Conservation (phyloP, 2,888 invertebrate species). For the Orthonevra nobilis region DNA sequence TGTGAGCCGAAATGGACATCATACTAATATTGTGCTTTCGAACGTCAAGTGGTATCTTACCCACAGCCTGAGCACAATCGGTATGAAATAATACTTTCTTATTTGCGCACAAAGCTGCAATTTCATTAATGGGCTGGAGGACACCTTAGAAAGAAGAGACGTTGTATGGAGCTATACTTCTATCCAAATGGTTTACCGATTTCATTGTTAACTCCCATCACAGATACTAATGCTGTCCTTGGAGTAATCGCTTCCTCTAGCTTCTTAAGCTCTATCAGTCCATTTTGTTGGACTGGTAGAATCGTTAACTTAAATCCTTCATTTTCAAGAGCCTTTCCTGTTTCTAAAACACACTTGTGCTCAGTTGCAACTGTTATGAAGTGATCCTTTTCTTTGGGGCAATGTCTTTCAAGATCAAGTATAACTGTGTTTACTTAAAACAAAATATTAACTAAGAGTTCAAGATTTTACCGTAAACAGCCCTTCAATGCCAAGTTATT, state of each 20-base stretch:
- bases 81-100: constrained; percentile 98
- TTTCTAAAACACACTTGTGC: constrained; percentile 99
- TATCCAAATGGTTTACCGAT: too few species aligned
- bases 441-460: not conserved
- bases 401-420: constrained; percentile 86
- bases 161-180: too few species aligned
- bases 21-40: constrained; percentile 96
- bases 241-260: constrained; percentile 91
- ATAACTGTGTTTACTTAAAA: not conserved
- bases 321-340: constrained; percentile 94
- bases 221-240: constrained; percentile 94
- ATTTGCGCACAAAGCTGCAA: constrained; percentile 92
- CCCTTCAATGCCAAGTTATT: constrained; percentile 99
- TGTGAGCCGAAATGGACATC: constrained; percentile 99
- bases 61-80: constrained; percentile 98
- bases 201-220: constrained; percentile 82
- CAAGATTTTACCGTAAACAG: constrained; percentile 84
- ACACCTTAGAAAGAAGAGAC: constrained; percentile 84
- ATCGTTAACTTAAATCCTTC: constrained; percentile 98
- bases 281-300: constrained; percentile 92
- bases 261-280: constrained; percentile 89
- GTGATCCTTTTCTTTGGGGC: constrained; percentile 95
- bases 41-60: constrained; percentile 96
- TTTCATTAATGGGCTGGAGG: constrained; percentile 93
- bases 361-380: constrained; percentile 98